These are phyloP conservation scores for Scolopax bukidnonensis DNA, from an alignment of 2,797 vertebrate species.

Conservation along the genomic window DNA sequence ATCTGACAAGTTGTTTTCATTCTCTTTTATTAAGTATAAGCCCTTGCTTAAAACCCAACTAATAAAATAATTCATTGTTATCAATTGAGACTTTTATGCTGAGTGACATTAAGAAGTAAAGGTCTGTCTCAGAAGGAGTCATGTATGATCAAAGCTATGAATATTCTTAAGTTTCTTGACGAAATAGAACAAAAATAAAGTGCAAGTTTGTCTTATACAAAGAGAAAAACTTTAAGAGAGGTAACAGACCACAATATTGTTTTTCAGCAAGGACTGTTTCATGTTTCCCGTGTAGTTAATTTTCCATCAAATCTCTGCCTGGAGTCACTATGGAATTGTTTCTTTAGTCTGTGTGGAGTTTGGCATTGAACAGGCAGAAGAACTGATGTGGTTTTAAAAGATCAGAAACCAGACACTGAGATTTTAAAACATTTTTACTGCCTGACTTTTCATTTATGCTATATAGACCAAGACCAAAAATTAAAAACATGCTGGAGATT, in stretches of 20 bases:
- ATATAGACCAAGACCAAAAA: neutral
- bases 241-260: neutral
- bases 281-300: neutral
- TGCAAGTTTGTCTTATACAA: neutral
- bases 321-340: neutral
- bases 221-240: neutral
- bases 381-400: neutral
- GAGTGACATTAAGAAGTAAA: neutral
- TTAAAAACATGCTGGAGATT: neutral
- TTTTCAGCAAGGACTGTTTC: neutral
- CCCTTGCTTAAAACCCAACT: neutral
- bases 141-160: neutral
- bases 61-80: neutral
- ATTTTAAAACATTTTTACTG: neutral
- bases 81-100: neutral
- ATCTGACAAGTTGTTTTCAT: neutral
- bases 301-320: neutral
- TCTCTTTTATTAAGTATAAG: neutral
- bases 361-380: neutral
- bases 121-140: neutral
- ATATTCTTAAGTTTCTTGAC: neutral
- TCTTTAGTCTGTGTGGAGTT: neutral
- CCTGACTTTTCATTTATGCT: slow-evolving; percentile 1
- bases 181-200: neutral
- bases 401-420: neutral